Conservation (phyloP, 2,888 invertebrate genomes). For the Serrognathus titanus region DNA sequence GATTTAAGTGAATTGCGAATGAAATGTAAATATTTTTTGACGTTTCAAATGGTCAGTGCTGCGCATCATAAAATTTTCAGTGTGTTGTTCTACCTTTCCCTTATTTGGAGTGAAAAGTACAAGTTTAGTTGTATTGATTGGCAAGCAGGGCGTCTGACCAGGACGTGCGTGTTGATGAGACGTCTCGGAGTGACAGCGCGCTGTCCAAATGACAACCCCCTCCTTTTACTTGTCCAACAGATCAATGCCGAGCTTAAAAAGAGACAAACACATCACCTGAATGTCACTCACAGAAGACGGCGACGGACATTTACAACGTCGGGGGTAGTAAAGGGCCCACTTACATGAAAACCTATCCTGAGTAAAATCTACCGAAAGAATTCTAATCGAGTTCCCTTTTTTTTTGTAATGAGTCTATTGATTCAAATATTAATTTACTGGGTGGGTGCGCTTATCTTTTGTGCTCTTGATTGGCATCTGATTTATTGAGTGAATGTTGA, state of each 20-base stretch:
- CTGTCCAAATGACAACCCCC: constrained; percentile 26
- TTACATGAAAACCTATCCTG: too few species aligned
- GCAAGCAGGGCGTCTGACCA: constrained; percentile 24
- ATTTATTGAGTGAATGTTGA: constrained; percentile 36
- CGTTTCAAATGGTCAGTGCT: too few species aligned
- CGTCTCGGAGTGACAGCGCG: constrained; percentile 30
- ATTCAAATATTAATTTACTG: too few species aligned
- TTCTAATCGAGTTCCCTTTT: too few species aligned
- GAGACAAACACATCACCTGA: constrained; percentile 29
- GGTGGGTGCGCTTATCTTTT: background rate
- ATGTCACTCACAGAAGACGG: constrained; percentile 23
- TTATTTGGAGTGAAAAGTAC: too few species aligned
- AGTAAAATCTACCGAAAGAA: too few species aligned
- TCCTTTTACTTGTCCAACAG: constrained; percentile 23
- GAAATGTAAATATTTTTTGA: too few species aligned
- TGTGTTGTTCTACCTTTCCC: too few species aligned
- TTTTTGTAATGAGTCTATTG: too few species aligned
- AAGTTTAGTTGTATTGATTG: constrained; percentile 21
- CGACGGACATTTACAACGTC: background rate
- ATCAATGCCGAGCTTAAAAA: constrained; percentile 26
- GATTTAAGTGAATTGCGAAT: too few species aligned
- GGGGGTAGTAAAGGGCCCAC: too few species aligned
- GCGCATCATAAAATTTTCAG: too few species aligned
- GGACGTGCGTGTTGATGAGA: constrained; percentile 33
- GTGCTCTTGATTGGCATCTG: constrained; percentile 28